phyloP scores from a whole-genome alignment of 1,140 invertebrate species.

The Diachasmimorpha longicaudata region DNA sequence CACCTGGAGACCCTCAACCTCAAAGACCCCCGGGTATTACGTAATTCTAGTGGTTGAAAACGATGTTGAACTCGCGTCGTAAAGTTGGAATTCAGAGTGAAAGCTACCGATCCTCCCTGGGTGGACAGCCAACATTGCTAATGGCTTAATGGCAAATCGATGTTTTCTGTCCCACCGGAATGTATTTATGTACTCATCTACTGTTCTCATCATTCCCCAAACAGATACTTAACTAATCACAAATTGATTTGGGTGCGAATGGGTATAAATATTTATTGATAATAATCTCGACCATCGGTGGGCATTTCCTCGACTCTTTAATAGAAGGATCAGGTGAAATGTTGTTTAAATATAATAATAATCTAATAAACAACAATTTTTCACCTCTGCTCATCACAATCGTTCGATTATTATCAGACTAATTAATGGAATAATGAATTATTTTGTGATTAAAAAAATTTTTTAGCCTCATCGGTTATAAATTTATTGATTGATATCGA shows the following conservation, averaged over 20 bases:
- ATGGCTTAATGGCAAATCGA: constrained; percentile 55
- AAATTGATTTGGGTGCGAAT: not conserved
- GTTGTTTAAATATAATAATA: too few relatives aligned
- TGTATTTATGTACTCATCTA: constrained; percentile 12
- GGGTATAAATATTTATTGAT: too few relatives aligned
- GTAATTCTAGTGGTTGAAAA: not conserved
- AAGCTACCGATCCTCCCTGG: not conserved
- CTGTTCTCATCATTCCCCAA: not conserved
- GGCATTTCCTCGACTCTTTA: too few relatives aligned
- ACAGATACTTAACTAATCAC: not conserved
- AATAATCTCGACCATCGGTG: too few relatives aligned
- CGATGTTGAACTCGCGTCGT: not conserved
- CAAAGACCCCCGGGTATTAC: not conserved
- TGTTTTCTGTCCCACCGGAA: constrained; percentile 37
- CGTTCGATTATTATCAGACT: too few relatives aligned
- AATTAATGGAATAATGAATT: too few relatives aligned
- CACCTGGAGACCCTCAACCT: not conserved
- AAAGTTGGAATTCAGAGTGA: not conserved
- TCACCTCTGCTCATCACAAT: too few relatives aligned
- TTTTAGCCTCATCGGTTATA: too few relatives aligned
- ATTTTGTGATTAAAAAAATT: too few relatives aligned
- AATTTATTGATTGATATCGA: too few relatives aligned
- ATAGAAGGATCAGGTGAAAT: too few relatives aligned
- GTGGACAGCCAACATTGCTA: constrained; percentile 28
- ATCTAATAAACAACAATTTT: too few relatives aligned